Base-by-base conservation (phyloP, 2,797 vertebrate genomes). In the Pyrocephalus nanus region DNA sequence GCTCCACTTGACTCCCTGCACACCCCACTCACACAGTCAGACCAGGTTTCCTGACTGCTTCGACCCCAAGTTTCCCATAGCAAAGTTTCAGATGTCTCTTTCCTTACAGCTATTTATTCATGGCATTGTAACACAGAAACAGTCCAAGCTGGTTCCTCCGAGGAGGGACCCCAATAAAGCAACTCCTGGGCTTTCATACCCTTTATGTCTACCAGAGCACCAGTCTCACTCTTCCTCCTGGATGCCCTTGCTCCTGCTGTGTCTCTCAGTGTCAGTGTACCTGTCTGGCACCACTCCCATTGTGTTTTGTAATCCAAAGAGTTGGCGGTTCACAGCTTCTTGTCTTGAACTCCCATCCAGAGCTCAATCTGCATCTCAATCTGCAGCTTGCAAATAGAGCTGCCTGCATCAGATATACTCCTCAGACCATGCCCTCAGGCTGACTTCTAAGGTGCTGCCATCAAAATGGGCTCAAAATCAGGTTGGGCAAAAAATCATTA, bases 141-240 rank as follows among this genome's bases (percentile, higher is more conserved):
- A 54, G 29, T 29, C 27, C 0, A 0, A 36, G 55, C 20, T 69
- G 40, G 23, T 69, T n/a, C 6, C 40, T 61, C 29, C 0, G 2
- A 70, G n/a, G 47, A 64, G 36, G 29, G 8, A 42, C 8, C 9
- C 26, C 34, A 36, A 9, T 4, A 23, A 50, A 71, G 36, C 17
- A 71, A 32, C 8, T 6, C 15, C 60, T 12, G 25, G 57, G 20
- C 17, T 48, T 48, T 86, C 9, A 21, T 7, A 15, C 17, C 30
- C 43, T 55, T 18, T 48, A 21, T 50, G 2, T 48, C 58, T 10
- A 20, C 22, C 13, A 5, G 13, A 30, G 11, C 1, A 1, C 6
- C 60, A 17, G 36, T 32, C 36, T 50, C 3, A 0, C 9, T 71
- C 23, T 36, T n/a, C 32, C 22, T 29, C 36, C 36, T 36, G 26